Base-by-base conservation (phyloP, 2,113 vertebrate genomes). In the Saimiri boliviensis region DNA sequence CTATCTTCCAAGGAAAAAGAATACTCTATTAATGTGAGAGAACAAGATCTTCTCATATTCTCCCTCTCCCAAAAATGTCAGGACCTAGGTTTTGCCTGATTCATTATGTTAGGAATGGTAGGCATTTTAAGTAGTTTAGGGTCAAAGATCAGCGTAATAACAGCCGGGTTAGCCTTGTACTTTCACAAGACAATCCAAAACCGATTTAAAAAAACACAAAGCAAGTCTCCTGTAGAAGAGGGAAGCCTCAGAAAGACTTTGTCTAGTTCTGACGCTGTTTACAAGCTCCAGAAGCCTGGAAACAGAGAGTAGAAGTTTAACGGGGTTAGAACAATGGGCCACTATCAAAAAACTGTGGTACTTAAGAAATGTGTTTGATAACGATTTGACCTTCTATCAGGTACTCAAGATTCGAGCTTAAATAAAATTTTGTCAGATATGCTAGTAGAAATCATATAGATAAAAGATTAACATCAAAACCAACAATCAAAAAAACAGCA, bases 351-450 rank as follows among this genome's bases (percentile, higher is more conserved):
- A 92, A 42, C 25, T 25, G 1, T 66, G 13, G 1, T 79, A 74
- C 3, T 90, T 95, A 10, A 88, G 70, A 89, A 85, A 84, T n/a
- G 19, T 8, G 52, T 94, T 96, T 91, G 27, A 49, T 80, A 45
- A 76, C 56, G 5, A 85, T 71, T 2, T 71, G 47, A 54, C 3
- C 30, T 93, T 89, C 27, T 86, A 5, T 80, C 47, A 54, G 47
- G 49, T 2, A n/a, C 52, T 86, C 19, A 93, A 76, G 42, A 32
- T 94, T 47, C 89, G 86, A 45, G 35, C n/a, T 82, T 73, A 63
- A 87, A 66, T 81, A 32, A 95, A 94, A 86, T 71, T 90, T 94
- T 82, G 16, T 66, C 42, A 73, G 16, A 83, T 45, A 95, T 47
- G 8, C 54, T 88, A 40, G 2, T 49, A 95, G 45, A 86, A 89